Evolutionary conservation across 2,113 vertebrate genomes (phyloP).

Genomic region (Montifringilla adamsi): DNA sequence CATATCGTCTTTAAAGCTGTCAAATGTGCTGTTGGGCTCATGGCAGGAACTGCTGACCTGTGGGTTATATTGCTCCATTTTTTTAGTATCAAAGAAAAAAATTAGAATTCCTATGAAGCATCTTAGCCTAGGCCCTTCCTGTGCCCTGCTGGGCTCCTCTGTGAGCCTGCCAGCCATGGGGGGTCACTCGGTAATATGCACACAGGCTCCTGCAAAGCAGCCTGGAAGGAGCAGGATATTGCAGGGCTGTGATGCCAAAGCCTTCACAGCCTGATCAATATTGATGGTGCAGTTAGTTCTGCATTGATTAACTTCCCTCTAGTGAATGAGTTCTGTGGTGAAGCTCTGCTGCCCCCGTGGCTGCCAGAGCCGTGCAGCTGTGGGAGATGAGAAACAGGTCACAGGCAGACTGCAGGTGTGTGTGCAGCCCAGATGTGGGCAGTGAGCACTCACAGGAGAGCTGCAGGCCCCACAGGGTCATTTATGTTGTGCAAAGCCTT

Average conservation of each 20-base stretch:
- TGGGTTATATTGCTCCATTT: neutral
- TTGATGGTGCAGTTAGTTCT: neutral
- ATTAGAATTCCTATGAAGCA: neutral
- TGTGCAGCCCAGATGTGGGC: neutral
- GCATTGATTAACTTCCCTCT: neutral
- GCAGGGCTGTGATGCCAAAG: neutral
- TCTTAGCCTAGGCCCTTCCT: neutral
- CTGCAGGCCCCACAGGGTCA: neutral
- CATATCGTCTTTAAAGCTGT: neutral
- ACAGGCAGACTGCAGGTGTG: neutral
- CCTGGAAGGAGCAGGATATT: neutral
- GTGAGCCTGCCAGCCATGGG: neutral
- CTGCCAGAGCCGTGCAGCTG: fast-evolving
- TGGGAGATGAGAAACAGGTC: neutral
- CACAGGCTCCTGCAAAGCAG: neutral
- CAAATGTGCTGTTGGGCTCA: neutral
- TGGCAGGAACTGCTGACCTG: neutral
- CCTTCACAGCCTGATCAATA: neutral
- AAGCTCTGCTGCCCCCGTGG: neutral
- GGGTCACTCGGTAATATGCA: neutral
- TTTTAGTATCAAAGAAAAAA: neutral
- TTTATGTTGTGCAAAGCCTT: neutral
- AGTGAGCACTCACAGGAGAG: neutral
- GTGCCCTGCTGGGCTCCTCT: neutral
- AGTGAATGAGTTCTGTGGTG: neutral